Evolutionary conservation across 2,888 invertebrate species (phyloP).

Genomic region (Bursaphelenchus okinawaensis): DNA sequence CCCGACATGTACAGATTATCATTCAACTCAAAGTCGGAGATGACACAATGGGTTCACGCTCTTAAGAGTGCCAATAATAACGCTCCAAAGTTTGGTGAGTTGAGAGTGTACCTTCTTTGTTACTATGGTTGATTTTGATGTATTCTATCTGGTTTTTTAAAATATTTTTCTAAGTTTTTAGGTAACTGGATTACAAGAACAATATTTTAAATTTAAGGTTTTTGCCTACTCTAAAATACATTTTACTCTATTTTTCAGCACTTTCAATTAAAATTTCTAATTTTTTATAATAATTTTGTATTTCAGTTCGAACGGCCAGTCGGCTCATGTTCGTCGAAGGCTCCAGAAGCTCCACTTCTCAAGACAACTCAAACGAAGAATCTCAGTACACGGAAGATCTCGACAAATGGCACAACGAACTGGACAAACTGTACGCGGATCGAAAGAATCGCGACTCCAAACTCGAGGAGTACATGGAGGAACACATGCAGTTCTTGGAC

Average conservation of each 20-base stretch:
- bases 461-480: conserved; percentile 22
- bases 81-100: conserved; percentile 26
- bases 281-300: neutral
- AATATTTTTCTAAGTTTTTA: too few relatives aligned
- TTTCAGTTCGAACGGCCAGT: conserved; percentile 20
- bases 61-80: conserved; percentile 21
- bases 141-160: too few relatives aligned
- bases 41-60: conserved; percentile 30
- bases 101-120: too few relatives aligned
- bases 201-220: too few relatives aligned
- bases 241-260: neutral
- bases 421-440: conserved; percentile 14
- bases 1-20: conserved; percentile 28
- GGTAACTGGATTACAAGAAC: too few relatives aligned
- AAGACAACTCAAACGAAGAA: conserved; percentile 20
- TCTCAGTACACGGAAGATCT: conserved; percentile 22
- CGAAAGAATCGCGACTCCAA: conserved; percentile 8
- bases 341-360: conserved; percentile 2
- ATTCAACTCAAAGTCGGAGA: conserved; percentile 27
- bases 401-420: conserved; percentile 19
- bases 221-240: too few relatives aligned
- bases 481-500: conserved; percentile 28
- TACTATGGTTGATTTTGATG: too few relatives aligned
- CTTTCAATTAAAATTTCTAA: neutral
- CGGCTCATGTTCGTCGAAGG: conserved; percentile 12